Evolutionary conservation across 53 echinoderm and acorn worm species (phyloP), one percentile per base, ranked within the genome.

Genomic region (Echinometra lucunter): DNA sequence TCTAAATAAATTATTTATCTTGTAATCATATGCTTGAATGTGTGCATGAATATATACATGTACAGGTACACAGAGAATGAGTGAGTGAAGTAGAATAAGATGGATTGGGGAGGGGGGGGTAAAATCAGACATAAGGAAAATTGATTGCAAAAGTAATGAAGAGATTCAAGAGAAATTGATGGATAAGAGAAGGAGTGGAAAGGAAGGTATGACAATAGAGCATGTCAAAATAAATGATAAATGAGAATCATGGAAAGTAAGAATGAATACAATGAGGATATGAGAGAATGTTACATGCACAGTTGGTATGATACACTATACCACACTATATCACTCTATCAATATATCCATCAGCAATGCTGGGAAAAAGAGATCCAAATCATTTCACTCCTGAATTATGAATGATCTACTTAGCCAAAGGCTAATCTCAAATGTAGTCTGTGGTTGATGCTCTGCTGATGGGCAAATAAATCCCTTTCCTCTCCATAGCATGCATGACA

Each of bases 391-490:
- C 55, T 88, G 53, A 49, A 53, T 88, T 88, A 88, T 88, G 88
- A 88, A 88, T 88, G 88, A 57, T 45, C 44, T 44, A 83, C 85
- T 44, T n/a, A 88, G 88, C 88, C 88, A 57, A 15, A 45, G 85
- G 85, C 47, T 83, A 44, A n/a, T 89, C 88, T 88, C 37, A 58
- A 25, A 32, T 91, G 6, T 42, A 57, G n/a, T n/a, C 25, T 28
- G 25, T 74, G 12, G 42, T 92, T 70, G 72, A n/a, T 74, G 27
- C 44, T 44, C 47, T 69, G 23, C 44, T 74, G 30, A 44, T 45
- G 78, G 40, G 9, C 38, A 78, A 78, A 78, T 78, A 78, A 78
- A 78, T 78, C 78, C 35, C 42, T 35, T 42, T 78, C 19, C 32
- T 21, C 35, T 18, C 32, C 0, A 19, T 38, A 42, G 19, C 19